These are phyloP conservation scores for Anthopleura xanthogrammica DNA, from an alignment of 92 coral and sea anemone species.

Conservation along the genomic window DNA sequence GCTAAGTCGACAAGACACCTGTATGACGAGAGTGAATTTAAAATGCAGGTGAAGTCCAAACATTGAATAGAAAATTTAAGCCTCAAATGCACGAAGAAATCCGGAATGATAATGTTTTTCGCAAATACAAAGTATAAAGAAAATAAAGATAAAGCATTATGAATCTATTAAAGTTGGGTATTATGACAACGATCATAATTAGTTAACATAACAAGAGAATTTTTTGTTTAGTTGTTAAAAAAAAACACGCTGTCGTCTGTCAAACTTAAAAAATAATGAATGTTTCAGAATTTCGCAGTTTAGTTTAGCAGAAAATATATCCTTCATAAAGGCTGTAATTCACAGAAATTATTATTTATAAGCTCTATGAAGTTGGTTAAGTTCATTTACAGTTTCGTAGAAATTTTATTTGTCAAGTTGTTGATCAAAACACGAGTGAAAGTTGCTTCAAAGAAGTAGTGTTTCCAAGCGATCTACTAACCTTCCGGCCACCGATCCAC, in stretches of 20 bases:
- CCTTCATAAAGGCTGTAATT: neutral
- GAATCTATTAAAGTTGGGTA: neutral
- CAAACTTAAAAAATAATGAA: neutral
- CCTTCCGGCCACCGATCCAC: conserved; percentile 62
- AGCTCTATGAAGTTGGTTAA: neutral
- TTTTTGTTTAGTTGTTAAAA: neutral
- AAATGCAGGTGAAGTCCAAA: neutral
- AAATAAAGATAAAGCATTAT: neutral
- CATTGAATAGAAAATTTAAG: neutral
- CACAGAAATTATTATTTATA: neutral
- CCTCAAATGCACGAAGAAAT: neutral
- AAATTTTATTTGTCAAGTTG: neutral
- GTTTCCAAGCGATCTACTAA: conserved; percentile 29
- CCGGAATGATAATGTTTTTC: neutral
- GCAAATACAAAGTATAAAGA: neutral
- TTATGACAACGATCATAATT: neutral
- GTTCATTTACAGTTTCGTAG: neutral
- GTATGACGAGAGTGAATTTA: neutral
- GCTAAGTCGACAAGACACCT: neutral
- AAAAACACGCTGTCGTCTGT: neutral
- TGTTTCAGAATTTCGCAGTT: neutral
- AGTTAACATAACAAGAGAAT: neutral
- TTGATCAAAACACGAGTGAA: neutral
- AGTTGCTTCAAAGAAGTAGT: neutral
- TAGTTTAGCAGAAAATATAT: neutral